Base-by-base conservation (phyloP, 2,888 invertebrate genomes). In the Drosophila multiciliata region DNA sequence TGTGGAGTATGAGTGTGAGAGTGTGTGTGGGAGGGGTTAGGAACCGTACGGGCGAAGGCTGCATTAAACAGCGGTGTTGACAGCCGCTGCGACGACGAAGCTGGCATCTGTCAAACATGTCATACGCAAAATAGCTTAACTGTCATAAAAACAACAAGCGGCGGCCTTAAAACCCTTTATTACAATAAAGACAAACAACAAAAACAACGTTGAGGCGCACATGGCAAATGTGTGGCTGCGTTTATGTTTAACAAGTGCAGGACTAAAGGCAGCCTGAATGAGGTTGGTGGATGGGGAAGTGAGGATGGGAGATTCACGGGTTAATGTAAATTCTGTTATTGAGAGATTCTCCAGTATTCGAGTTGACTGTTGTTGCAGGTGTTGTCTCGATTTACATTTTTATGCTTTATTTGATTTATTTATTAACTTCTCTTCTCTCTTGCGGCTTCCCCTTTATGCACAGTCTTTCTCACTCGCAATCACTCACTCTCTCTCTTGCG, bases 81-180 rank as follows among this genome's bases (percentile, higher is more conserved):
- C 88, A 83, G 86, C 68, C 64, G 52, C 65, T 61, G 45, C 53
- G 74, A 48, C 73, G 59, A 48, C 70, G 61, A 63, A 60, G 67
- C 61, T 75, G 86, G 77, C 88, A 85, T 88, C 89, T 86, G 85
- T 86, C 87, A 86, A 86, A 86, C 90, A 74, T 90, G 85, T 90
- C 90, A 90, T 86, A 86, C 85, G 89, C 90, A 86, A 89, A 86
- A 86, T 86, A 83, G 90, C 89, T 86, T 88, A 88, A 88, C 90
- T 80, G 87, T 83, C 87, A 88, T 86, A 88, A 88, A 86, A 86
- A 86, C 74, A 83, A 75, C 87, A 81, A 69, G 68, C 59, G 78
- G 60, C 67, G 48, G 61, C 73, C 88, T 78, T 86, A 89, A 89
- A 89, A 90, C 83, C 78, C 73, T 86, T 86, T 90, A 90, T 88